Percentiles rank a stretch among this genome's conserved stretches.
Conservation (phyloP, 1,140 invertebrate species). For the Anastrepha obliqua region DNA sequence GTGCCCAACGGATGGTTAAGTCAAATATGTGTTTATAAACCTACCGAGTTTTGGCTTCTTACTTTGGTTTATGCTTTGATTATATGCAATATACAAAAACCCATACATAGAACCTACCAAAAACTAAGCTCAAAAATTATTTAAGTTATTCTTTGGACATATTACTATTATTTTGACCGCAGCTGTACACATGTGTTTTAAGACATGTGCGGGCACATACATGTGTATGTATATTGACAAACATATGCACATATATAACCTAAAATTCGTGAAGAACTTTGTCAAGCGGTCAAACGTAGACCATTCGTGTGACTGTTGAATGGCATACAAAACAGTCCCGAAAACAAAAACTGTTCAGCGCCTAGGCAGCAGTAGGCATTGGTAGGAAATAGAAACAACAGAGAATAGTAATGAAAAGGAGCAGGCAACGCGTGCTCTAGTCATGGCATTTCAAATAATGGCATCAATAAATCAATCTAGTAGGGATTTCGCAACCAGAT, state of each 20-base stretch:
- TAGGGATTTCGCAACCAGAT: neutral
- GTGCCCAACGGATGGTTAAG: too few relatives aligned
- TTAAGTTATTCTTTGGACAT: too few relatives aligned
- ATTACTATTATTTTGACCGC: too few relatives aligned
- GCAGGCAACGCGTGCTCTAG: slow-evolving; percentile 7
- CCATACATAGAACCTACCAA: too few relatives aligned
- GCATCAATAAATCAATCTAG: slow-evolving; percentile 39
- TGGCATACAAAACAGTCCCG: slow-evolving; percentile 20
- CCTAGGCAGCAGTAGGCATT: slow-evolving; percentile 7
- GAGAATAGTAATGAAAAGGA: neutral
- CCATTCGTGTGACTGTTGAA: slow-evolving; percentile 1
- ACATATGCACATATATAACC: neutral
- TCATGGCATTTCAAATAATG: slow-evolving; percentile 30
- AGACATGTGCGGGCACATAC: neutral
- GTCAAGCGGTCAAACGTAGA: neutral
- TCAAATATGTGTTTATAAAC: too few relatives aligned
- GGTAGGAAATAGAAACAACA: slow-evolving; percentile 1
- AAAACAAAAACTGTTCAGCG: slow-evolving; percentile 22
- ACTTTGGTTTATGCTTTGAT: too few relatives aligned
- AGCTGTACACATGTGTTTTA: too few relatives aligned
- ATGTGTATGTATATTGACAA: neutral
- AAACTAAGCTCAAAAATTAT: too few relatives aligned
- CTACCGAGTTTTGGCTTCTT: too few relatives aligned
- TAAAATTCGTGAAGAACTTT: neutral
- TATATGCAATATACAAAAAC: too few relatives aligned